Conservation (phyloP, 1,140 invertebrate genomes). For the Geopemphigus sp. region DNA sequence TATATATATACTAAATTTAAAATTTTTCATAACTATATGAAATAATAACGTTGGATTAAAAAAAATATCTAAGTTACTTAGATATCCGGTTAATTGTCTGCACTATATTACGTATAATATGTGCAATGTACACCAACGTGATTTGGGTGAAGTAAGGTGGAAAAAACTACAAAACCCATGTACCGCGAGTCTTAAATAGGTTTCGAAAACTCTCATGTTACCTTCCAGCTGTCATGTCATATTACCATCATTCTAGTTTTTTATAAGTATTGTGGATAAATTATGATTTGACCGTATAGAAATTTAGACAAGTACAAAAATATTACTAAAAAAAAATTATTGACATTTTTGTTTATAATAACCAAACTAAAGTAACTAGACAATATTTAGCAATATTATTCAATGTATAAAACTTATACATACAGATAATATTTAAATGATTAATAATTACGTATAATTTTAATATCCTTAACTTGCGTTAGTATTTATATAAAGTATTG, state of each 20-base stretch:
- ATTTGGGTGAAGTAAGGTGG: conserved; percentile 38
- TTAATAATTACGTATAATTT: no score
- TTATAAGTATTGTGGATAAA: conserved; percentile 27
- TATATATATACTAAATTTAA: neutral
- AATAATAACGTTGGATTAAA: conserved; percentile 4
- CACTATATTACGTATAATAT: neutral
- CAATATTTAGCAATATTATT: no score
- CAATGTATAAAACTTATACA: no score
- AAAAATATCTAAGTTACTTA: conserved; percentile 23
- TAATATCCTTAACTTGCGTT: no score
- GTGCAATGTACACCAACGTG: conserved; percentile 23
- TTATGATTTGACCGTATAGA: conserved; percentile 25
- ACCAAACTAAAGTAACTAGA: no score
- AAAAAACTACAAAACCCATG: conserved; percentile 46
- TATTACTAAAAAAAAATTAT: neutral
- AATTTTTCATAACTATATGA: neutral
- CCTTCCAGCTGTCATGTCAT: conserved; percentile 40
- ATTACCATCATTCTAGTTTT: conserved; percentile 25
- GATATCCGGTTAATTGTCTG: conserved; percentile 42
- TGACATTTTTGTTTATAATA: no score
- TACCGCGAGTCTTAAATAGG: conserved; percentile 30
- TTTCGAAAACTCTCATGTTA: conserved; percentile 43
- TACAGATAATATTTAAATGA: no score
- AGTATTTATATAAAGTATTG: no score
- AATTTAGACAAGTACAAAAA: conserved; percentile 20